These are phyloP conservation scores for Herminia tarsipennalis DNA, from an alignment of 2,888 invertebrate genomes.

Conservation along the genomic window DNA sequence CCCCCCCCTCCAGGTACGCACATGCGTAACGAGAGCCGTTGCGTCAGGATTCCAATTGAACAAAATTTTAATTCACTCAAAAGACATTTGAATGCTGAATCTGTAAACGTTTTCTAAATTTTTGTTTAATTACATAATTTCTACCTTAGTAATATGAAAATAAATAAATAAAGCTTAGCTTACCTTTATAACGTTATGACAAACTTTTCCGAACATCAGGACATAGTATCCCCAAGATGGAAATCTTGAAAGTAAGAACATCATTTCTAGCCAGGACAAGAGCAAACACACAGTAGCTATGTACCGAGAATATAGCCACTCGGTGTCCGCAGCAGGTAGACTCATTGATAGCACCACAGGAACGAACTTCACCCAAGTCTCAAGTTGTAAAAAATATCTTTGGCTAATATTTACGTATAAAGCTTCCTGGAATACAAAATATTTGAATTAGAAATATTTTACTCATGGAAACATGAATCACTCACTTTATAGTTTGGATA, in stretches of 20 bases:
- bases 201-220: constrained; percentile 87
- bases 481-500: too few relatives aligned
- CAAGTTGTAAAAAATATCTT: constrained; percentile 76
- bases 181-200: constrained; percentile 84
- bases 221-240: constrained; percentile 86
- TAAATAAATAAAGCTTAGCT: too few relatives aligned
- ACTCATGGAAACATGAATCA: neutral
- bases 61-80: too few relatives aligned
- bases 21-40: too few relatives aligned
- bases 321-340: constrained; percentile 53
- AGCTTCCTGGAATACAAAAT: constrained; percentile 66
- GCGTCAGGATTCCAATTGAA: too few relatives aligned
- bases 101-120: too few relatives aligned
- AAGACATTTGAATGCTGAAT: too few relatives aligned
- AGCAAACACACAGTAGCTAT: constrained; percentile 82
- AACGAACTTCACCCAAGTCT: constrained; percentile 81
- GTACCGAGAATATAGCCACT: constrained; percentile 81
- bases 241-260: constrained; percentile 84
- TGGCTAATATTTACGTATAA: constrained; percentile 71
- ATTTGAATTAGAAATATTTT: neutral
- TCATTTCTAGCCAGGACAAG: constrained; percentile 84
- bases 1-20: too few relatives aligned
- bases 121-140: too few relatives aligned
- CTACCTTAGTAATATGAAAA: too few relatives aligned
- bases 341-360: constrained; percentile 68